Evolutionary conservation across 1,140 invertebrate species (phyloP).

Genomic region (Drosophila grimshawi): DNA sequence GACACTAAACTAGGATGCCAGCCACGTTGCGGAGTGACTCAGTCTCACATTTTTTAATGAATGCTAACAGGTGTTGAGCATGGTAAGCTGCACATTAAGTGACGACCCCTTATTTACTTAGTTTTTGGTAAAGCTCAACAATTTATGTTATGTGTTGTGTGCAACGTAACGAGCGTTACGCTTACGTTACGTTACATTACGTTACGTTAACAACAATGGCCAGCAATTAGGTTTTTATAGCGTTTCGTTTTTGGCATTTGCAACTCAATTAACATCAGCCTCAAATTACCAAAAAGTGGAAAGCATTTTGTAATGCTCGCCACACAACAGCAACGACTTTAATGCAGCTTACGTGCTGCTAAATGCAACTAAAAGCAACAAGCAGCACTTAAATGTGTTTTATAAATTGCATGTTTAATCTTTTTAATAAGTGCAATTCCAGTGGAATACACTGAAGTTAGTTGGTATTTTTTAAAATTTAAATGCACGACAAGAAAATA

Average conservation of each 20-base stretch:
- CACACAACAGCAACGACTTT: conserved; percentile 38
- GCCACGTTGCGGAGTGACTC: conserved; percentile 6
- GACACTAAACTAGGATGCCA: conserved; percentile 24
- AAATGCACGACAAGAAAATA: too few species aligned
- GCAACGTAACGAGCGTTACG: conserved; percentile 59
- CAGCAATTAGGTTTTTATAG: conserved; percentile 77
- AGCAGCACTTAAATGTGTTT: conserved; percentile 35
- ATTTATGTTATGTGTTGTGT: conserved; percentile 55
- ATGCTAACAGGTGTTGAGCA: conserved; percentile 44
- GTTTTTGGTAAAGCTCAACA: conserved; percentile 18
- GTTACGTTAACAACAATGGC: conserved; percentile 55
- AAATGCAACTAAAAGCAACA: conserved; percentile 36
- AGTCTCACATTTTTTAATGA: conserved; percentile 33
- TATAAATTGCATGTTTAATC: conserved; percentile 55
- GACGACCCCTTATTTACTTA: conserved; percentile 7
- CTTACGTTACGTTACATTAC: conserved; percentile 45
- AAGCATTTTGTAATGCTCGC: conserved; percentile 56
- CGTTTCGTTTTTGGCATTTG: conserved; percentile 64
- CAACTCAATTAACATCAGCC: conserved; percentile 71
- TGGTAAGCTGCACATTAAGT: conserved; percentile 24
- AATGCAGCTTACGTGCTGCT: conserved; percentile 56
- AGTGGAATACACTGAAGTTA: conserved; percentile 33
- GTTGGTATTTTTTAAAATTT: background rate
- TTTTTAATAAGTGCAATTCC: conserved; percentile 69
- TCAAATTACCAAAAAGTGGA: conserved; percentile 1